These are phyloP conservation scores for Rhizomys pruinosus DNA, from an alignment of 2,113 vertebrate species.

Conservation along the genomic window DNA sequence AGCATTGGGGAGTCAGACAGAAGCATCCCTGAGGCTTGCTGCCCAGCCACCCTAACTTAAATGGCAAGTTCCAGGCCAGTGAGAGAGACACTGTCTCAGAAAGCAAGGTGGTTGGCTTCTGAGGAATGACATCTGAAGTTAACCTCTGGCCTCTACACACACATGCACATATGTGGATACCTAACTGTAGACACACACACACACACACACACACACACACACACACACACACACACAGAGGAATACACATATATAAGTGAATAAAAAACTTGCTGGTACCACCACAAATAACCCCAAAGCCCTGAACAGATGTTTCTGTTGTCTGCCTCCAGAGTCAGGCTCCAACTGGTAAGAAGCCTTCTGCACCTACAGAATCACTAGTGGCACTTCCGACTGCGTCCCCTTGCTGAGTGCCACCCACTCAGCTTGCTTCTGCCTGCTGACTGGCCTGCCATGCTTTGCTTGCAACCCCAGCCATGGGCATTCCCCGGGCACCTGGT, in stretches of 20 bases:
- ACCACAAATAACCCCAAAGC: not conserved
- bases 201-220: not conserved
- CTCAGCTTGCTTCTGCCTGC: not conserved
- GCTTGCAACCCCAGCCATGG: rapidly evolving
- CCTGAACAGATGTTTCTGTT: not conserved
- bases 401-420: not conserved
- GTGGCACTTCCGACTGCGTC: not conserved
- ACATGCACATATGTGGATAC: not conserved
- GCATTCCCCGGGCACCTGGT: rapidly evolving
- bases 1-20: not conserved
- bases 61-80: not conserved
- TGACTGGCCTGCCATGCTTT: not conserved
- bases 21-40: not conserved
- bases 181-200: no score
- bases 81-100: not conserved
- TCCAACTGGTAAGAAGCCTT: not conserved
- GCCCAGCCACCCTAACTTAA: not conserved
- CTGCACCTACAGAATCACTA: rapidly evolving
- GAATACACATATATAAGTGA: not conserved
- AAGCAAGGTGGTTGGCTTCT: not conserved
- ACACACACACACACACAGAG: not conserved
- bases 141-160: not conserved
- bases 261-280: not conserved
- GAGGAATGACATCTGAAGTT: not conserved
- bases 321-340: rapidly evolving